Base-by-base conservation (phyloP, 2,113 vertebrate species). In the Sciurus niger region DNA sequence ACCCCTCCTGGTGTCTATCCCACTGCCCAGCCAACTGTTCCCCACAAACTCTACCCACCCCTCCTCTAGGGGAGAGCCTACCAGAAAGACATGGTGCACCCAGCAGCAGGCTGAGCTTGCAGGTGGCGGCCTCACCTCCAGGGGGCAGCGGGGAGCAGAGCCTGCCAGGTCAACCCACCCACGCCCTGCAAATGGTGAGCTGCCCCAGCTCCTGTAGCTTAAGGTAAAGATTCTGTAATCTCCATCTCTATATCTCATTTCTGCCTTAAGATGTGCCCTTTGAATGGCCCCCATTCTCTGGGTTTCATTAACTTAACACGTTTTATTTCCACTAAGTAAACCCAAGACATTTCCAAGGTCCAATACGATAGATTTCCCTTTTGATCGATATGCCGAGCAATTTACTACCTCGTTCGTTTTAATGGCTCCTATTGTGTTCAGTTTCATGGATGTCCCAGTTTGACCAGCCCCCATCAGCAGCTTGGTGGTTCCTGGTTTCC, bases 271-370 rank as follows among this genome's bases (percentile, higher is more conserved):
- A 53, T 9, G 3, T 46, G 80, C 77, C 70, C 82, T 77, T 37
- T 8, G 30, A 60, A 77, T 37, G 93, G 55, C 78, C 55, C 20
- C 3, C 53, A 3, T n/a, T 58, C 89, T 85, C 82, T 80, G n/a
- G 0, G n/a, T 90, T 94, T 82, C 92, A 86, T 89, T 97, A 97
- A 82, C 80, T 80, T 37, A 60, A 67, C 82, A n/a, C 74, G 20
- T 63, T 88, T 85, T 90, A 80, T 78, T 92, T 89, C 72, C n/a
- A 28, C 89, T 89, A 89, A 93, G 96, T 77, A 78, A 94, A 63
- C 93, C 46, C 58, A 72, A 68, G 93, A 70, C 17, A 0, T 55
- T 89, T 58, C 40, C 86, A 65, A 37, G 8, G 14, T 55, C 74
- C 1, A 5, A 46, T n/a, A 92, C 53, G 55, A 68, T 22, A 89